Evolutionary conservation across 2,797 vertebrate species (phyloP).

Genomic region (Lacerta viridis): DNA sequence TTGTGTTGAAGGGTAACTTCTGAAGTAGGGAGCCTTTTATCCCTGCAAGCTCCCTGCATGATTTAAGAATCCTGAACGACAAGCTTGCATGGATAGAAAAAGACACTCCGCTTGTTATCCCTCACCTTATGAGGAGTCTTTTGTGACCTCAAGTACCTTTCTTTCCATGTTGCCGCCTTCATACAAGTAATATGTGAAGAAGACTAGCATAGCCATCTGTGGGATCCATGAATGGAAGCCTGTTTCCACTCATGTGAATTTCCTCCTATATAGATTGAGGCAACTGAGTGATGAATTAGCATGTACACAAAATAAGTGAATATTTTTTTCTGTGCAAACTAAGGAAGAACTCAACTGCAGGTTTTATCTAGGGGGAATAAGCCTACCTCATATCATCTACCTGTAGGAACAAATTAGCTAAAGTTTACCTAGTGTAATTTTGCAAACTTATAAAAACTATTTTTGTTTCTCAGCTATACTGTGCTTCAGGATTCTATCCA

Average conservation of each 20-base stretch:
- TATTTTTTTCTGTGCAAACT: slow-evolving; percentile 7
- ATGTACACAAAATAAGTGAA: slow-evolving; percentile 39
- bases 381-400: slow-evolving; percentile 82
- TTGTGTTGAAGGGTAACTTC: neutral
- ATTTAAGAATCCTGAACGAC: neutral
- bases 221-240: neutral
- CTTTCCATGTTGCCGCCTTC: neutral
- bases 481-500: slow-evolving; percentile 86
- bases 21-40: neutral
- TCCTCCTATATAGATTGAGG: neutral
- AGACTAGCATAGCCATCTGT: neutral
- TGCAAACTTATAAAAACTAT: slow-evolving; percentile 45
- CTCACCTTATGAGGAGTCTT: neutral
- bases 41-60: neutral
- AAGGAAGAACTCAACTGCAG: slow-evolving; percentile 46
- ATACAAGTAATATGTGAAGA: neutral
- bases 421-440: slow-evolving; percentile 54
- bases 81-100: neutral
- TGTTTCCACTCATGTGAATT: neutral
- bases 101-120: neutral
- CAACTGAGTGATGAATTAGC: slow-evolving; percentile 55
- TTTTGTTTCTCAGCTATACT: slow-evolving; percentile 70
- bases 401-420: slow-evolving; percentile 75
- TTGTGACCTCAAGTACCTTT: neutral
- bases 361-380: slow-evolving; percentile 75